Evolutionary conservation across 2,113 vertebrate genomes (phyloP), one percentile per base, ranked within the genome.

Genomic region (Peromyscus leucopus): DNA sequence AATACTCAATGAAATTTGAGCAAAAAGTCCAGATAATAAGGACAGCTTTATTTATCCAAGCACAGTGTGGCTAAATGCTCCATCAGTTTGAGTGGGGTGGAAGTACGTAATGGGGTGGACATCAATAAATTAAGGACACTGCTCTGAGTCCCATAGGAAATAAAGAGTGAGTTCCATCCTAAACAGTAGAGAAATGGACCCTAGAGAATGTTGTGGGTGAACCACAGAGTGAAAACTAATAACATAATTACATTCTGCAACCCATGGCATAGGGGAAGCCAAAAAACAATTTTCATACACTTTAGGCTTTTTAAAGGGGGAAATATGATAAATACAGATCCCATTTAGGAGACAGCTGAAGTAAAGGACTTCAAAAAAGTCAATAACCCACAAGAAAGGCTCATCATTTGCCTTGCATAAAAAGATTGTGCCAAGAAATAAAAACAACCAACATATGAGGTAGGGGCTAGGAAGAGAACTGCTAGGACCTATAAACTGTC

Each of bases 311-410:
- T 91, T 83, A 2, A 55, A 92, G 87, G 86, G 63, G 13, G 57
- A 96, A 96, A 71, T 93, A 78, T 51, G 74, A 55, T 75, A 96
- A 91, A 67, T 63, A 33, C 36, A 93, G 57, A 17, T n/a, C 16
- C 57, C 22, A 46, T 84, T 88, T 93, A 93, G 39, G 65, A 98
- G 75, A 59, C 57, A 82, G 31, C 6, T 95, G 78, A 95, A 96
- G 91, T 71, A 39, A 80, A 85, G 24, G 15, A 71, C 21, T 94
- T 91, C 75, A 63, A 85, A 65, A 85, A 96, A 96, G 67, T 96
- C 93, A 95, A 93, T 94, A 96, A 91, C 74, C 69, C 97, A 95
- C 84, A 89, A 96, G 69, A 96, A 95, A 94, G 93, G 28, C 26
- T 55, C 84, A 28, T 61, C 39, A 24, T 74, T 94, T 90, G 31